Evolutionary conservation across 2,113 vertebrate genomes (phyloP), one percentile per base, ranked within the genome.

Genomic region (Myocastor coypus): DNA sequence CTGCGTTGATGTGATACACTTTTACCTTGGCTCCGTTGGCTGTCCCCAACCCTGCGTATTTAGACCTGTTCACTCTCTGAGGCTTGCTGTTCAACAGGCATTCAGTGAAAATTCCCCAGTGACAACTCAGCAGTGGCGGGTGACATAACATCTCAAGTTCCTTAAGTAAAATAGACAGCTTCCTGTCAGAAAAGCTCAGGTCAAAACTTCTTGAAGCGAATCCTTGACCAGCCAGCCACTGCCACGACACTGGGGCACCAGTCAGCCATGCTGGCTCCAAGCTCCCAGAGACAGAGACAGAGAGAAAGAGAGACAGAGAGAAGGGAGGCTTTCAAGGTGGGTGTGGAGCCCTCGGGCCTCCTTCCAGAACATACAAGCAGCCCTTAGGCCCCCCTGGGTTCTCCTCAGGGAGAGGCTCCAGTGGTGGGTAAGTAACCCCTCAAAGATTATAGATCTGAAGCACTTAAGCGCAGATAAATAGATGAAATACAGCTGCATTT

Each of bases 381-480:
- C 37, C 24, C 42, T 17, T 17, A 55, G 0, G 4, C 46, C 50
- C 50, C 22, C 57, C 40, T 37, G 57, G 32, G 16, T 52, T 2
- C 7, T 34, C 10, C 28, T 28, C 42, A 0, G 1, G 0, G 22
- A 78, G 59, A 71, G 59, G n/a, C 37, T 40, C 1, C 3, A 1
- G 22, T 16, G n/a, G 46, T 0, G 19, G 92, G 95, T 89, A 91
- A 94, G 95, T 55, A 85, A 66, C 75, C 52, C 77, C 52, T 95
- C 68, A 11, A 42, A 92, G 85, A 94, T 40, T 80, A 81, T 42
- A 94, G 96, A 96, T 92, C 93, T 89, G 83, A 95, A 85, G 59
- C 86, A 66, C 85, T 94, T 92, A 95, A 34, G 68, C 52, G 10
- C 30, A 86, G 93, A 86, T 90, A 68, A 95, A 96, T 92, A 84